Evolutionary conservation across 2,113 vertebrate species (phyloP).

Genomic region (Irena cyanogastra): DNA sequence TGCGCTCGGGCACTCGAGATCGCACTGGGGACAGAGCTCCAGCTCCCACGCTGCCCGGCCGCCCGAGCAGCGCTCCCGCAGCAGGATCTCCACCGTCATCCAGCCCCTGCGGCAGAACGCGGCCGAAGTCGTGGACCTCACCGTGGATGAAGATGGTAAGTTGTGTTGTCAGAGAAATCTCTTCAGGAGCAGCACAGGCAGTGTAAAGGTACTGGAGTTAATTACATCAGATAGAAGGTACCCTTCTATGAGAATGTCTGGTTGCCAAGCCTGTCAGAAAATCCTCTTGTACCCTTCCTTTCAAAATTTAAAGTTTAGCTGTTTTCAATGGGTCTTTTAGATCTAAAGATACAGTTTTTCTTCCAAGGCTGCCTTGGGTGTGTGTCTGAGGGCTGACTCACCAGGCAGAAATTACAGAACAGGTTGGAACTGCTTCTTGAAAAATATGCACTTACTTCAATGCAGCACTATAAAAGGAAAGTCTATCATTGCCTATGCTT

Average conservation of each 20-base stretch:
- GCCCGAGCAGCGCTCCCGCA: constrained; percentile 86
- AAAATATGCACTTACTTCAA: not conserved
- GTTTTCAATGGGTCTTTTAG: not conserved
- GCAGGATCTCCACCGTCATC: constrained; percentile 92
- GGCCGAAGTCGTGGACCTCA: constrained; percentile 96
- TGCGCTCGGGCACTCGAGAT: constrained; percentile 81
- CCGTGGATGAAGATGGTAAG: constrained; percentile 95
- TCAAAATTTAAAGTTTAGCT: not conserved
- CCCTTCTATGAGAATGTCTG: not conserved
- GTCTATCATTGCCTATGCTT: not conserved
- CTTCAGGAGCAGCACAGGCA: not conserved
- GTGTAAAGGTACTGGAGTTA: not conserved
- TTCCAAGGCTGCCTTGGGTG: not conserved
- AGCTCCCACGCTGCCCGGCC: constrained; percentile 79
- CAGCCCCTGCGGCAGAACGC: constrained; percentile 92
- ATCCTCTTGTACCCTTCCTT: not conserved
- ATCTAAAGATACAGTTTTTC: not conserved
- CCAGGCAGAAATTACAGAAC: constrained; percentile 21
- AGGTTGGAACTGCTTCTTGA: constrained; percentile 19
- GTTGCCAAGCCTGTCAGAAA: not conserved
- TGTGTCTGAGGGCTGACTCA: constrained; percentile 14
- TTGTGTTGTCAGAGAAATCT: not conserved
- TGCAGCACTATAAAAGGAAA: not conserved
- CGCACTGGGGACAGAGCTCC: constrained; percentile 87
- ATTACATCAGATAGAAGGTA: not conserved